Percentiles rank a stretch among this genome's conserved stretches.
Evolutionary conservation across 2,888 invertebrate species (phyloP).

Genomic region (Caenorhabditis doughertyi): DNA sequence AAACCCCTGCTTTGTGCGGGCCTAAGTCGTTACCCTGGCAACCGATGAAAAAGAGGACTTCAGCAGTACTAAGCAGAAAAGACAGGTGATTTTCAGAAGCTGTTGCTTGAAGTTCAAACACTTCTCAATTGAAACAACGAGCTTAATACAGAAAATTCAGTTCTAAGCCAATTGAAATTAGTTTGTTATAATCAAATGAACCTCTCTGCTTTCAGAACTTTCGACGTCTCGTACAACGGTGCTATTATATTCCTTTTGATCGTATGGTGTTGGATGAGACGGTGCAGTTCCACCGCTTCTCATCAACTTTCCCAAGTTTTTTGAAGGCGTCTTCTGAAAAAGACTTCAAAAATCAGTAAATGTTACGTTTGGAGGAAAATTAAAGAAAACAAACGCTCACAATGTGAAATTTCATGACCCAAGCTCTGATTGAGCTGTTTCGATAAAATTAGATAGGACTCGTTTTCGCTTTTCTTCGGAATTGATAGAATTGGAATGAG

Average conservation of each 20-base stretch:
- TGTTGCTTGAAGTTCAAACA: neutral
- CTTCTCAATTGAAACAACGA: too few species aligned
- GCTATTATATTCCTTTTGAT: too few species aligned
- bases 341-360: neutral
- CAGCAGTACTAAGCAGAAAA: neutral
- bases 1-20: too few species aligned
- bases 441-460: neutral
- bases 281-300: slow-evolving; percentile 29
- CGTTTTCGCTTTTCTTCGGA: neutral
- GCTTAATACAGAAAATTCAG: too few species aligned
- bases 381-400: slow-evolving; percentile 1
- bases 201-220: neutral
- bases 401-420: slow-evolving; percentile 14
- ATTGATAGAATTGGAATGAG: slow-evolving; percentile 7
- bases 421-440: neutral
- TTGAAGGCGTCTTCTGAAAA: slow-evolving; percentile 59
- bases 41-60: slow-evolving; percentile 1
- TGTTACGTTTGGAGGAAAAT: neutral
- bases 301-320: slow-evolving; percentile 55
- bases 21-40: neutral
- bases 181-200: slow-evolving; percentile 1
- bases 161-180: neutral
- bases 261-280: slow-evolving; percentile 25
- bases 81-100: slow-evolving; percentile 7
- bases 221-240: too few species aligned